Base-by-base conservation (phyloP, 2,888 invertebrate genomes). In the Tenthredo scrophulariae region DNA sequence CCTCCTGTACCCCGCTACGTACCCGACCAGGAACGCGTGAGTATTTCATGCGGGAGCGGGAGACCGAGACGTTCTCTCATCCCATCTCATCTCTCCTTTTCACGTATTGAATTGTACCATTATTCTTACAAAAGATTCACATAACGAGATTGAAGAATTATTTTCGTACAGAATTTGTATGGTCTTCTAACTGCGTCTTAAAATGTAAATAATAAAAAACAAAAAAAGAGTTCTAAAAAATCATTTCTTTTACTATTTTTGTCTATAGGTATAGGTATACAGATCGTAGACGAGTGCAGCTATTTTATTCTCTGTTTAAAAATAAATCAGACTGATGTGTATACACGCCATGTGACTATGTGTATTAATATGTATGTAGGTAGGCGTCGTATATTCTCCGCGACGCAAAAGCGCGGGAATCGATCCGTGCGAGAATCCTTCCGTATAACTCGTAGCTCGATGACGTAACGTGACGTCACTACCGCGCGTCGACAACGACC, bases 381-480 rank as follows among this genome's bases (percentile, higher is more conserved):
- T 22, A 46, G 43, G 40, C 6, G 43, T 33, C 5, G 43, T 54
- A 77, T 37, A 77, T 33, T 33, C 29, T 54, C 29, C 79, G 79
- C 79, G 79, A 79, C 79, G 79, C 54, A 79, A 79, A 79, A 79
- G 79, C 79, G 79, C 79, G 79, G 79, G 79, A 79, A 79, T 79
- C 79, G 79, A 79, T 79, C 43, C 75, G 43, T 26, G 43, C 75
- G 33, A 18, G 29, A 33, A 79, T 54, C 18, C 79, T 50, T 40
- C 43, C 26, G 75, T 75, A 75, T 43, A 40, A 13, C 22, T 22
- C 74, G 74, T 7, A 43, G 77, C 50, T 77, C 50, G 29, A 62
- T 80, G 80, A 80, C 80, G 80, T 80, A 50, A 62, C 40, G 80
- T 80, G 80, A 80, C 80, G 80, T 80, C 80, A 80, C 75, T 26